Conservation (phyloP, 2,888 invertebrate genomes). For the Charanyca ferruginea region DNA sequence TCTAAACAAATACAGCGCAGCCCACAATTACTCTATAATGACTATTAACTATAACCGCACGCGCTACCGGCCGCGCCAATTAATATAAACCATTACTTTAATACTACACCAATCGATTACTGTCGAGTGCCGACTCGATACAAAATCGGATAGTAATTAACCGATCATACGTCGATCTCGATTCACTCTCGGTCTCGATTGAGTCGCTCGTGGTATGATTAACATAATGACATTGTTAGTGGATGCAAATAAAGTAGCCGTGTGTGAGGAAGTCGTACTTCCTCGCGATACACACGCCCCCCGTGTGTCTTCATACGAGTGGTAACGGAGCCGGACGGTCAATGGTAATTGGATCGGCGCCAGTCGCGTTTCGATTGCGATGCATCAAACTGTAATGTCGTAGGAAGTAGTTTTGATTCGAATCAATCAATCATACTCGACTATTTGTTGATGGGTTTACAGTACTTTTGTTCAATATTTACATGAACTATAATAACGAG, state of each 20-base stretch:
- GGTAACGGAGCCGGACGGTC: slow-evolving; percentile 34
- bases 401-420: slow-evolving; percentile 48
- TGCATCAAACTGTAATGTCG: slow-evolving; percentile 41
- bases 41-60: slow-evolving; percentile 66
- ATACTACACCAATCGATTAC: slow-evolving; percentile 73
- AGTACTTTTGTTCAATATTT: neutral
- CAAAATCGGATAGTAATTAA: slow-evolving; percentile 73
- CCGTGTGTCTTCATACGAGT: slow-evolving; percentile 33
- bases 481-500: neutral
- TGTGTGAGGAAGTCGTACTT: slow-evolving; percentile 60
- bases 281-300: slow-evolving; percentile 25
- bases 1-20: slow-evolving; percentile 47
- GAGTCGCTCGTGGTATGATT: slow-evolving; percentile 74
- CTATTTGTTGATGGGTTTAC: slow-evolving; percentile 38
- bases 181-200: slow-evolving; percentile 82
- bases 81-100: slow-evolving; percentile 73
- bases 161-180: slow-evolving; percentile 79
- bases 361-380: slow-evolving; percentile 39
- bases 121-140: slow-evolving; percentile 57
- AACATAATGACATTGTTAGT: slow-evolving; percentile 88
- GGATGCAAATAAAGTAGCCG: slow-evolving; percentile 81
- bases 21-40: slow-evolving; percentile 44
- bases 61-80: slow-evolving; percentile 70
- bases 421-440: slow-evolving; percentile 28
- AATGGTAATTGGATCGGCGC: slow-evolving; percentile 47